phyloP scores from a whole-genome alignment of 2,113 vertebrate genomes.

The Cisticola juncidis region DNA sequence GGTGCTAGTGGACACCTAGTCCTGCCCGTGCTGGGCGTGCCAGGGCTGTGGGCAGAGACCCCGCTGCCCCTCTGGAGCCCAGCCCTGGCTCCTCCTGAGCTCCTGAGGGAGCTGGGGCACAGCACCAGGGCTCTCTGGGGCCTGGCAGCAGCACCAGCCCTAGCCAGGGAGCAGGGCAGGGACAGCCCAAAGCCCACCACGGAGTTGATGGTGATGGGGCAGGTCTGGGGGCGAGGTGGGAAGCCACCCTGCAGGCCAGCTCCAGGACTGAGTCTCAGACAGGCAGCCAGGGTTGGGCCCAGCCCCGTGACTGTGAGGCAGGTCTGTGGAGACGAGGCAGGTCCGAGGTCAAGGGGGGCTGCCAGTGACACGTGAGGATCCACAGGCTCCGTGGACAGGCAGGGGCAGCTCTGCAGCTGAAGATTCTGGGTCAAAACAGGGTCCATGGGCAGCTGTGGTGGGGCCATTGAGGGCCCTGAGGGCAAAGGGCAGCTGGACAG shows the following conservation, averaged over 20 bases:
- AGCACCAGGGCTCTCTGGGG: rapidly evolving
- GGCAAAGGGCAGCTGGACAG: neutral
- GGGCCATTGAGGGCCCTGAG: too few relatives aligned
- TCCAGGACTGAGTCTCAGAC: neutral
- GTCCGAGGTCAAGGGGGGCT: neutral
- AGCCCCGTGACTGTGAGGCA: rapidly evolving
- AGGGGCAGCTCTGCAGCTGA: neutral
- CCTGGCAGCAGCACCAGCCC: neutral
- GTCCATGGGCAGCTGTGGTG: rapidly evolving
- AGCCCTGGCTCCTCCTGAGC: rapidly evolving
- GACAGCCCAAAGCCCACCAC: neutral
- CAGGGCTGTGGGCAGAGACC: neutral
- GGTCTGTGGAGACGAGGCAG: neutral
- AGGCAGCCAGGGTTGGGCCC: neutral
- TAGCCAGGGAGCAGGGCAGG: too few relatives aligned
- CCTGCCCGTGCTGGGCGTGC: rapidly evolving
- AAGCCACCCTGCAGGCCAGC: neutral
- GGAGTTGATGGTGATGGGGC: neutral
- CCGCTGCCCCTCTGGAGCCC: rapidly evolving
- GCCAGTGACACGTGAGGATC: rapidly evolving
- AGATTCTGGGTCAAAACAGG: rapidly evolving
- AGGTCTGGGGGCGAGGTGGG: neutral
- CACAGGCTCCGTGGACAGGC: rapidly evolving
- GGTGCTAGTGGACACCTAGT: rapidly evolving
- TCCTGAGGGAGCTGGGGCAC: rapidly evolving